Evolutionary conservation across 2,113 vertebrate species (phyloP), one percentile per base, ranked within the genome.

Genomic region (Notothenia coriiceps): DNA sequence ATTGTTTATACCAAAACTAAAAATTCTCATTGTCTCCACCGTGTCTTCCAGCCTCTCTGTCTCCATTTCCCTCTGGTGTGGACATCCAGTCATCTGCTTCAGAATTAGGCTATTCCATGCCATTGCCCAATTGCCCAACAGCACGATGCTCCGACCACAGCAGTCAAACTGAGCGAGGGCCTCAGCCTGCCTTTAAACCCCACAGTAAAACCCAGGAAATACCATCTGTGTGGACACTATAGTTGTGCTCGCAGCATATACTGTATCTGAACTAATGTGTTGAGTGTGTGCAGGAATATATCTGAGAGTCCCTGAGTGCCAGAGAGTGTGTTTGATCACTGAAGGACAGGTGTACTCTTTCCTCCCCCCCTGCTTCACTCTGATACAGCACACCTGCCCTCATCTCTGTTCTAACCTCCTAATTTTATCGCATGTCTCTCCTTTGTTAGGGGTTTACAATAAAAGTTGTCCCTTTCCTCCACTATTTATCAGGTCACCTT

Each of bases 81-180:
- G 70, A 79, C 79, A 47, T 80, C 64, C 62, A 83, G 87, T 88
- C 87, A 85, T 88, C 82, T 80, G 89, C 74, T 79, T 84, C 90
- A 65, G 86, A 89, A 92, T 91, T 86, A 50, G 86, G 78, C 75
- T 87, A 82, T 90, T 89, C 83, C 77, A 86, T 86, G 85, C 49
- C 73, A 55, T 75, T 91, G 83, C 86, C 87, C 91, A 93, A 90
- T 90, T 91, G 84, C 89, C 92, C 85, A 86, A 64, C 46, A 90
- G 91, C 86, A 61, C 52, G 68, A 83, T 76, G 63, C 79, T 72
- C 59, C 69, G 84, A 68, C 69, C 29, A 25, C 80, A 70, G 74
- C 35, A 74, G 67, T 87, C 82, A 70, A 74, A 64, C 77, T 70
- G 72, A 70, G 69, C 8, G 47, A 79, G 63, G 62, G 74, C 70